Conservation (phyloP, 1,140 invertebrate genomes). For the Drosophila insularis region DNA sequence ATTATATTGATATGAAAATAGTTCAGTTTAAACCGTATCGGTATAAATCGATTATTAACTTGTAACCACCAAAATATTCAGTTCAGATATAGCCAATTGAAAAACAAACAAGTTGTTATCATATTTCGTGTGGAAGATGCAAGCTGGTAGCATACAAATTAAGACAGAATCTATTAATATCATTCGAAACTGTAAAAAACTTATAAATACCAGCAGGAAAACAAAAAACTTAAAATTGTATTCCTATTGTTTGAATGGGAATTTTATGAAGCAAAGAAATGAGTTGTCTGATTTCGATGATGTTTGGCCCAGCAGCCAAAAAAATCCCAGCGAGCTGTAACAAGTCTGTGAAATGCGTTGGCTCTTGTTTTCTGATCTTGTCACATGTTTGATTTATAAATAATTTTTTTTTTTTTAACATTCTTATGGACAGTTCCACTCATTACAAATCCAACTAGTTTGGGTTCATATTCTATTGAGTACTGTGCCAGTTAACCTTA, state of each 20-base stretch:
- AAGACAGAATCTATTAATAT: slow-evolving; percentile 1
- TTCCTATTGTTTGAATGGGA: not conserved
- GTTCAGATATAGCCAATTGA: not conserved
- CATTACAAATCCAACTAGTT: slow-evolving; percentile 5
- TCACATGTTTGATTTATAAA: slow-evolving; percentile 9
- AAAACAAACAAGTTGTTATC: not conserved
- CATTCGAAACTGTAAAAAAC: not conserved
- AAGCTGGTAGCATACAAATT: not conserved
- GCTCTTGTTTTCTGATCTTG: not conserved
- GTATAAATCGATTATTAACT: too few species aligned
- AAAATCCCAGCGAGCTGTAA: not conserved
- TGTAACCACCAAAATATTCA: too few species aligned
- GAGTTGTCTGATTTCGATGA: not conserved
- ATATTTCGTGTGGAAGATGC: not conserved
- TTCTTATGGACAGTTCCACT: not conserved
- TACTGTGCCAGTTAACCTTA: slow-evolving; percentile 45
- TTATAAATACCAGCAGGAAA: not conserved
- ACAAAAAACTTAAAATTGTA: not conserved
- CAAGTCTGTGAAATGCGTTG: not conserved
- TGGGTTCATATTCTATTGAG: slow-evolving; percentile 6
- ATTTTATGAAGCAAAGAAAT: not conserved
- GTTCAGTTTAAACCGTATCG: too few species aligned
- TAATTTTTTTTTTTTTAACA: not conserved
- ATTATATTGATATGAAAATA: too few species aligned
- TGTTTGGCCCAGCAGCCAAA: not conserved